These are phyloP conservation scores for Trichogramma evanescens DNA, from an alignment of 2,888 invertebrate species.

Conservation along the genomic window DNA sequence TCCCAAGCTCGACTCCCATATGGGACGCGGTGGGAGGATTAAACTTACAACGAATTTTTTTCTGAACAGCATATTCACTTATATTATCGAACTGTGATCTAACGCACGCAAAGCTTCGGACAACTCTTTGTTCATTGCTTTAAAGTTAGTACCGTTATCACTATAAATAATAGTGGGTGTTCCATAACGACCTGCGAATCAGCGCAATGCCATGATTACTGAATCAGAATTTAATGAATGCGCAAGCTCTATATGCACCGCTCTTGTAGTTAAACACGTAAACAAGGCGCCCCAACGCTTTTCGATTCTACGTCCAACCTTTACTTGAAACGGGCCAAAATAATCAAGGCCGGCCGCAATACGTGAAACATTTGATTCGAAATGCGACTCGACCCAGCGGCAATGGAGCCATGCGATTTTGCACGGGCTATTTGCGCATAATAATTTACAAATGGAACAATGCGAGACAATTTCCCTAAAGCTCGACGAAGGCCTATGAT, in stretches of 20 bases:
- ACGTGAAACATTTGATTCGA: conserved; percentile 11
- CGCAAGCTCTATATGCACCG: conserved; percentile 18
- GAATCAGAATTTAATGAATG: conserved; percentile 13
- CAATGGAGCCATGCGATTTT: conserved; percentile 14
- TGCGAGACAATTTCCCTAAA: not conserved
- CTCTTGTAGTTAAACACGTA: conserved; percentile 20
- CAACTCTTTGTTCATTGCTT: not conserved
- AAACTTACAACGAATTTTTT: conserved; percentile 5
- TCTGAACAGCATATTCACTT: no score
- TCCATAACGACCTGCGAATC: conserved; percentile 27
- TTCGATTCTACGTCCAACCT: conserved; percentile 5
- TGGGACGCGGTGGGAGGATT: conserved; percentile 7
- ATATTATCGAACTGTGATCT: no score
- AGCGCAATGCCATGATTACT: conserved; percentile 9
- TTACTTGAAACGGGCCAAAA: conserved; percentile 22
- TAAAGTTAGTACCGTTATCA: conserved; percentile 4
- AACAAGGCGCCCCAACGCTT: conserved; percentile 23
- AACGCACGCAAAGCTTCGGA: no score
- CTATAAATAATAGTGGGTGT: not conserved
- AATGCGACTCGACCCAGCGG: conserved; percentile 12
- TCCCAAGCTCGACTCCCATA: conserved; percentile 1
- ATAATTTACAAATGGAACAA: conserved; percentile 1
- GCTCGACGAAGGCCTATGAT: conserved; percentile 8
- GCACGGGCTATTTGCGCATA: not conserved
- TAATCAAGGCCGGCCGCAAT: conserved; percentile 21